A percentile compares a stretch with the other conserved stretches of the same genome.
These are phyloP conservation scores for Coregonus suidteri DNA, from an alignment of 2,797 vertebrate species.

Conservation along the genomic window DNA sequence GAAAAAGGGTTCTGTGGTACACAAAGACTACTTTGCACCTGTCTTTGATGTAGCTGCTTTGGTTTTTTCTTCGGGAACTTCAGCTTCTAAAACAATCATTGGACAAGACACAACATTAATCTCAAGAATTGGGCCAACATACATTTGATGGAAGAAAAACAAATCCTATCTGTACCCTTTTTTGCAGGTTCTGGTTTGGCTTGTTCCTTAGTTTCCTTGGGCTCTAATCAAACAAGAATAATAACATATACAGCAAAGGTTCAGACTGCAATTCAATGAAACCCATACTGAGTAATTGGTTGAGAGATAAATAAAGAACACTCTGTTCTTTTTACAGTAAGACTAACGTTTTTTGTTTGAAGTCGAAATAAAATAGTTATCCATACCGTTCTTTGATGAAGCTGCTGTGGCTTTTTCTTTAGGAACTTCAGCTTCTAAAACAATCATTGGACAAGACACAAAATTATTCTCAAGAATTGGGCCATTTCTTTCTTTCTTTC, in stretches of 20 bases:
- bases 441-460: too few relatives aligned
- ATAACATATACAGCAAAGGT: background rate
- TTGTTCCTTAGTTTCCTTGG: background rate
- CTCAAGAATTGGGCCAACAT: too few relatives aligned
- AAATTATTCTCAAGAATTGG: too few relatives aligned
- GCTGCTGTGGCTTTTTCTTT: background rate
- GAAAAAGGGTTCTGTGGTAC: too few relatives aligned
- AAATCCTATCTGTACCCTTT: background rate
- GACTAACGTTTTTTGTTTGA: background rate
- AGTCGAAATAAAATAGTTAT: background rate
- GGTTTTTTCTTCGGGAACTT: too few relatives aligned
- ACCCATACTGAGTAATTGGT: background rate
- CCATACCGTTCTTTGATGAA: background rate
- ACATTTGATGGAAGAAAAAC: too few relatives aligned
- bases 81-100: background rate
- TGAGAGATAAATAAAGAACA: background rate
- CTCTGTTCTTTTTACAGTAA: background rate
- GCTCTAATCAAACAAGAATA: background rate
- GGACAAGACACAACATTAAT: background rate
- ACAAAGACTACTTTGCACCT: too few relatives aligned
- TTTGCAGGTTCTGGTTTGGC: background rate
- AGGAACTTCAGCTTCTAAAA: background rate
- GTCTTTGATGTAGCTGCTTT: too few relatives aligned
- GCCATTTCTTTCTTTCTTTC: too few relatives aligned
- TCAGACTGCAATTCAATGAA: background rate